Percentiles rank a stretch among this genome's conserved stretches.
Evolutionary conservation across 92 coral and sea anemone species (phyloP).

Genomic region (Epizoanthus scotinus): DNA sequence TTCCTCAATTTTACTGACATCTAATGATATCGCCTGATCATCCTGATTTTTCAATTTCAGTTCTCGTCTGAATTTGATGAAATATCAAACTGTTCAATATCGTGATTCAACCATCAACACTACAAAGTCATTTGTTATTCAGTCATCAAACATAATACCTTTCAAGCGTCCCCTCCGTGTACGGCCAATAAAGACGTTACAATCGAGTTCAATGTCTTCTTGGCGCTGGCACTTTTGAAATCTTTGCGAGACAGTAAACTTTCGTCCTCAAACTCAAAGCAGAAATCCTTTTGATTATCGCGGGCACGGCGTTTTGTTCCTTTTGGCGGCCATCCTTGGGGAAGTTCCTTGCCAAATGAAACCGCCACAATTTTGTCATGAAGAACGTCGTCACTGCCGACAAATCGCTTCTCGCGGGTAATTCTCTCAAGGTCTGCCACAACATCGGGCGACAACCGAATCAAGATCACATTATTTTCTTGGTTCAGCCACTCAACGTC

Average conservation of each 20-base stretch:
- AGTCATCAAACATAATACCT: neutral
- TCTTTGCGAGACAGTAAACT: constrained; percentile 43
- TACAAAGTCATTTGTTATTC: neutral
- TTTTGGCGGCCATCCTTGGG: constrained; percentile 75
- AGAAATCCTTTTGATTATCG: constrained; percentile 61
- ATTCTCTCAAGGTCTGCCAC: constrained; percentile 52
- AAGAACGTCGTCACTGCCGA: constrained; percentile 67
- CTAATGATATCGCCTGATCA: too few relatives aligned
- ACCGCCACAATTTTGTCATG: constrained; percentile 77
- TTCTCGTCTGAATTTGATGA: too few relatives aligned
- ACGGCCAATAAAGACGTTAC: constrained; percentile 77
- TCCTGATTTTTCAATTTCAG: too few relatives aligned
- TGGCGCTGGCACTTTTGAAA: constrained; percentile 43
- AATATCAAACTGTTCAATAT: too few relatives aligned
- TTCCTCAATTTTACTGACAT: too few relatives aligned
- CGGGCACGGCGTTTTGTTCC: constrained; percentile 46
- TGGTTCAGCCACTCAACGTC: constrained; percentile 74
- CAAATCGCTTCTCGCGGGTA: constrained; percentile 58
- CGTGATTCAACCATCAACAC: too few relatives aligned
- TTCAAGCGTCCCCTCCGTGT: neutral
- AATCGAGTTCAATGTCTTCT: constrained; percentile 62
- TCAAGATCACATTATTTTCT: constrained; percentile 71
- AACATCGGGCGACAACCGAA: constrained; percentile 75
- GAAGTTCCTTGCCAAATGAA: constrained; percentile 69
- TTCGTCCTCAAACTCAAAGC: constrained; percentile 62